Conservation (phyloP, 92 coral and sea anemone species). For the Meandrina meandrites region DNA sequence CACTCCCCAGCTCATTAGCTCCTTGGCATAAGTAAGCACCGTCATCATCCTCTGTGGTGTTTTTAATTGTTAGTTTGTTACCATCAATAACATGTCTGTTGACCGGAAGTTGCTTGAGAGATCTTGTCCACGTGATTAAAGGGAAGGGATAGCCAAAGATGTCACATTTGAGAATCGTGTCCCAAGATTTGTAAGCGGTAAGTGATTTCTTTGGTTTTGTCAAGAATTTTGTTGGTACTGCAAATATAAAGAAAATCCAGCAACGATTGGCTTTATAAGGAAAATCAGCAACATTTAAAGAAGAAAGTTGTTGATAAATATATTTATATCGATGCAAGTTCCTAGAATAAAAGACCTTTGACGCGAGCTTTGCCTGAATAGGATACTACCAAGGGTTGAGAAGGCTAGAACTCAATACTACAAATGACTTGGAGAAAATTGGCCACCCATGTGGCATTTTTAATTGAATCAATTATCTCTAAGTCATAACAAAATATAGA, state of each 20-base stretch:
- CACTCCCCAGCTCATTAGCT: background rate
- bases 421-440: no score
- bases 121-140: background rate
- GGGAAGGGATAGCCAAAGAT: background rate
- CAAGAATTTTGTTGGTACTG: background rate
- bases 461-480: no score
- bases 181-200: background rate
- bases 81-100: constrained; percentile 1
- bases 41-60: background rate
- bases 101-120: background rate
- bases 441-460: no score
- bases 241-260: background rate
- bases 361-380: no score
- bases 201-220: background rate
- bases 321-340: no score
- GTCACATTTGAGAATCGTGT: background rate
- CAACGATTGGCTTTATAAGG: background rate
- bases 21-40: background rate
- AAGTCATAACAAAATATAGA: no score
- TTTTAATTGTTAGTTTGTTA: background rate
- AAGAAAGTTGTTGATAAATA: no score
- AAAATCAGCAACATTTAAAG: background rate
- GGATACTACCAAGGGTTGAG: no score
- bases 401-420: no score
- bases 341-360: no score